Evolutionary conservation across 2,113 vertebrate genomes (phyloP).

Genomic region (Plecturocebus donacophilus): DNA sequence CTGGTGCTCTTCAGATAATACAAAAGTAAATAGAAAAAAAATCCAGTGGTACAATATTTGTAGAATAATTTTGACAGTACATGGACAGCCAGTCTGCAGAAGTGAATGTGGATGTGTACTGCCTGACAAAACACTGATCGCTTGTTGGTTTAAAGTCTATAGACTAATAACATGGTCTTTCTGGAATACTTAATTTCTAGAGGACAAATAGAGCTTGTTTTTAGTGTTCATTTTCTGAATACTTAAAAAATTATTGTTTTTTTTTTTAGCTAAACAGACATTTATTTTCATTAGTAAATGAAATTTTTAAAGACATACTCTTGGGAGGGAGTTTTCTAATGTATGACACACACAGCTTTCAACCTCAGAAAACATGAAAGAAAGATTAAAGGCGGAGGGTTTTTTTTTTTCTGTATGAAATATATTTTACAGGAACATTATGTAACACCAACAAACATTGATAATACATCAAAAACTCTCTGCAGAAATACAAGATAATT

Average conservation of each 20-base stretch:
- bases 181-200: slow-evolving; percentile 69
- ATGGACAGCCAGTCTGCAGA: slow-evolving; percentile 57
- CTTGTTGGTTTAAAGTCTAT: slow-evolving; percentile 73
- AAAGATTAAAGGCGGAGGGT: slow-evolving; percentile 66
- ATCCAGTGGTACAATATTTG: slow-evolving; percentile 65
- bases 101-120: slow-evolving; percentile 57
- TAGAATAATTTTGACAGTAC: slow-evolving; percentile 72
- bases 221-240: slow-evolving; percentile 66
- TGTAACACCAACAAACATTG: slow-evolving; percentile 45
- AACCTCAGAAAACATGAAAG: slow-evolving; percentile 66
- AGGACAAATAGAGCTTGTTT: slow-evolving; percentile 51
- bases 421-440: slow-evolving; percentile 68
- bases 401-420: slow-evolving; percentile 42
- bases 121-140: slow-evolving; percentile 74
- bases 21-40: background rate
- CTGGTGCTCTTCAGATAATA: background rate
- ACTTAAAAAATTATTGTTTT: slow-evolving; percentile 62
- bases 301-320: slow-evolving; percentile 71
- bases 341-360: slow-evolving; percentile 67
- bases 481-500: slow-evolving; percentile 43
- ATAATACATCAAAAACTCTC: slow-evolving; percentile 50
- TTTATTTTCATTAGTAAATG: slow-evolving; percentile 77
- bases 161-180: slow-evolving; percentile 64
- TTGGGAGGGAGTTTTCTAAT: slow-evolving; percentile 44
- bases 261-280: slow-evolving; percentile 58